Evolutionary conservation across 2,797 vertebrate species (phyloP), one percentile per base, ranked within the genome.

Genomic region (Steatocranus sp.): DNA sequence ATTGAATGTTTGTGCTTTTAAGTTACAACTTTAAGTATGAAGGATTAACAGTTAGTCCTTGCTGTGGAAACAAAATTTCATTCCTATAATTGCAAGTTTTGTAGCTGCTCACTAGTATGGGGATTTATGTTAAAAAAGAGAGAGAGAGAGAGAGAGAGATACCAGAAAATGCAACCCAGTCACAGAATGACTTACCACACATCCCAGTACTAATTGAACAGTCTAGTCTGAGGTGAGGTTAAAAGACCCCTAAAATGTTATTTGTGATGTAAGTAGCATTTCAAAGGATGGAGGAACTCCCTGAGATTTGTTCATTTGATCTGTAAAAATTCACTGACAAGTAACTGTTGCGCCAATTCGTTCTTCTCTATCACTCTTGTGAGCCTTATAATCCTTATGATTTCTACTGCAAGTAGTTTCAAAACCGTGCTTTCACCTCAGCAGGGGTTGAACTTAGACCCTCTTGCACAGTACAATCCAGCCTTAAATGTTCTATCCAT

Each of bases 141-240:
- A 50, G 1, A 11, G 1, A 11, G 3, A 49, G 2, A 6, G n/a
- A 11, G 3, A 12, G 20, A 25, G 0, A 8, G 2, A 53, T 0
- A 54, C 53, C 53, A 23, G n/a, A 23, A 66, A 66, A 38, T 23
- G 20, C 11, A 38, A 38, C 61, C n/a, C 11, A 38, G 56, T 58
- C 18, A 34, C 56, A 58, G 56, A 58, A n/a, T 58, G 58, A 63
- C 34, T 63, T 63, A 23, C 12, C 34, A 41, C 11, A 38, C 61
- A 38, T 8, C n/a, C 61, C 18, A 38, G 5, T 38, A 38, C n/a
- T 9, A 66, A 66, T 9, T 66, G 12, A 14, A 66, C 5, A 66
- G n/a, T 23, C n/a, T 66, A 66, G 34, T 23, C n/a, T 34, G 17
- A 61, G 56, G 10, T 66, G n/a, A 20, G 61, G 34, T 23, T 23